Percentiles rank a stretch among this genome's conserved stretches.
These are phyloP conservation scores for Elanus axillaris DNA, from an alignment of 2,113 vertebrate genomes.

Conservation along the genomic window DNA sequence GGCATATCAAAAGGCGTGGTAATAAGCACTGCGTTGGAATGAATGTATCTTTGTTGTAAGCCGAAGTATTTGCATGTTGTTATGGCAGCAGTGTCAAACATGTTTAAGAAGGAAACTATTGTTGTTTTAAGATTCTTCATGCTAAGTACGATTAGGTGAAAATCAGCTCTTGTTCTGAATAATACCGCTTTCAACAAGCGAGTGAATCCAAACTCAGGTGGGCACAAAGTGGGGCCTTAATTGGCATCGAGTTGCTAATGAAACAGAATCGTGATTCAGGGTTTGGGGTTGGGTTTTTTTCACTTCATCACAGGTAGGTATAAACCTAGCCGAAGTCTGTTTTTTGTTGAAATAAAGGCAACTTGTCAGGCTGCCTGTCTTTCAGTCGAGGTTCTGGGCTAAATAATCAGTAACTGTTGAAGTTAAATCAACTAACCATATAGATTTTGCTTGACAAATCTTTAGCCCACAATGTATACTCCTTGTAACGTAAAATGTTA, in stretches of 20 bases:
- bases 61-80: slow-evolving; percentile 4
- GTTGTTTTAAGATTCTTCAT: neutral
- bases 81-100: slow-evolving; percentile 19
- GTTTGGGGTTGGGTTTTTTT: neutral
- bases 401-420: neutral
- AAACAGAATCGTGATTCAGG: neutral
- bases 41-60: neutral
- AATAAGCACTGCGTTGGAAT: neutral
- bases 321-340: neutral
- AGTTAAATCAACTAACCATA: neutral
- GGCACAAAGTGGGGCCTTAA: neutral
- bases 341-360: neutral
- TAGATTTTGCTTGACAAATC: neutral
- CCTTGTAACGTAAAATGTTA: neutral
- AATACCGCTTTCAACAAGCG: neutral
- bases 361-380: neutral
- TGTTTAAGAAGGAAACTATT: neutral
- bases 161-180: neutral
- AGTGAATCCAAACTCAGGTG: neutral
- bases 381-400: neutral
- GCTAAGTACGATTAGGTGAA: neutral
- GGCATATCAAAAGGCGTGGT: neutral
- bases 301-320: neutral
- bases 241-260: neutral
- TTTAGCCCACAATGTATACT: neutral